Evolutionary conservation across 1,140 invertebrate species (phyloP).

Genomic region (Aplysia californica): DNA sequence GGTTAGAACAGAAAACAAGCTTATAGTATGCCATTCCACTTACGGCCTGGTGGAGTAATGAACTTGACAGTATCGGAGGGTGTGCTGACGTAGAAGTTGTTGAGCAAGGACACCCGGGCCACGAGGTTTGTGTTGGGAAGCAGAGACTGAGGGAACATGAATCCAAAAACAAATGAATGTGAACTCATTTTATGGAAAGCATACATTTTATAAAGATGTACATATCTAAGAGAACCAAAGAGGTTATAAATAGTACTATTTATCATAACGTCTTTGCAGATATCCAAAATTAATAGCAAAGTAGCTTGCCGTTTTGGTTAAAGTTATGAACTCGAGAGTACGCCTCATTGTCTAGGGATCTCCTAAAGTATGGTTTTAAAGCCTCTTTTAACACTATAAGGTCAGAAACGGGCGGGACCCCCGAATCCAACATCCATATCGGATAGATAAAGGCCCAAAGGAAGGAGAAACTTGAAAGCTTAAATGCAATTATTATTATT

Average conservation of each 20-base stretch:
- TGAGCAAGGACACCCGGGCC: conserved; percentile 7
- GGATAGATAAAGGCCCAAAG: too few relatives aligned
- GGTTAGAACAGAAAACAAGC: not conserved
- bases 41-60: conserved; percentile 2
- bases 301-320: too few relatives aligned
- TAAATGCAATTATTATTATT: too few relatives aligned
- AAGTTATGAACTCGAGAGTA: too few relatives aligned
- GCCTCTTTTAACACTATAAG: too few relatives aligned
- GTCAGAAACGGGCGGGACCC: too few relatives aligned
- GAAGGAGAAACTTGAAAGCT: too few relatives aligned
- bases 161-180: not conserved
- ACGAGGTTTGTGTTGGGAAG: conserved; percentile 3
- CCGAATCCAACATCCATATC: too few relatives aligned
- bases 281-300: too few relatives aligned
- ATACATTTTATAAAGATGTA: not conserved
- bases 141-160: not conserved
- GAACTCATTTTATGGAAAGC: not conserved
- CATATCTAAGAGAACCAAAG: not conserved
- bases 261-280: too few relatives aligned
- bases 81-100: conserved; percentile 19
- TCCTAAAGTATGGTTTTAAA: too few relatives aligned
- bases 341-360: too few relatives aligned
- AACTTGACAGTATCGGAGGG: conserved; percentile 3
- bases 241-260: not conserved
- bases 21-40: not conserved